These are phyloP conservation scores for Lithophane leautieri DNA, from an alignment of 2,888 invertebrate species.

Conservation along the genomic window DNA sequence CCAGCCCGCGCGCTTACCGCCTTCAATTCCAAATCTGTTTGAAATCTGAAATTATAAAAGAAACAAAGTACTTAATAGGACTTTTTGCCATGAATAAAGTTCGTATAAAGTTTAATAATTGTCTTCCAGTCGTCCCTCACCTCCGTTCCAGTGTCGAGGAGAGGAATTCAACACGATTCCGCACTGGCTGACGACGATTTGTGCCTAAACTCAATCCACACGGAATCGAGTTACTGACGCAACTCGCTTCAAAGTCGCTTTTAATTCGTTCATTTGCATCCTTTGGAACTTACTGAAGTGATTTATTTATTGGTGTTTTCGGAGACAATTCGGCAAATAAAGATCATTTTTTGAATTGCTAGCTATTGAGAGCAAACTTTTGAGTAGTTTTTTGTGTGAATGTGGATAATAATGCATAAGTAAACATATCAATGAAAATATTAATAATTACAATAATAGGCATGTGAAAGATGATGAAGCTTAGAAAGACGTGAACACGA, in stretches of 20 bases:
- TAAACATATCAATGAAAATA: too few relatives aligned
- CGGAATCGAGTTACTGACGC: slow-evolving; percentile 53
- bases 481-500: background rate
- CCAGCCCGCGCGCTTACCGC: background rate
- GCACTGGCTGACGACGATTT: slow-evolving; percentile 66
- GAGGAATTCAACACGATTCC: slow-evolving; percentile 56
- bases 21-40: slow-evolving; percentile 42
- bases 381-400: background rate
- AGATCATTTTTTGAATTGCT: background rate
- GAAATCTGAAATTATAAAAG: slow-evolving; percentile 55
- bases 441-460: background rate
- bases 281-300: slow-evolving; percentile 38
- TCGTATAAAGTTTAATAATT: slow-evolving; percentile 60
- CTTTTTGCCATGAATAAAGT: slow-evolving; percentile 63
- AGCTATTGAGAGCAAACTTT: background rate
- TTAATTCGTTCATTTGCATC: slow-evolving; percentile 48
- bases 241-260: slow-evolving; percentile 61
- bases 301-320: slow-evolving; percentile 36
- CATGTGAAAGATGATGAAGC: background rate
- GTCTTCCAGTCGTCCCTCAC: slow-evolving; percentile 49
- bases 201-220: slow-evolving; percentile 67
- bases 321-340: background rate
- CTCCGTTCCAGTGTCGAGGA: slow-evolving; percentile 37
- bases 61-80: slow-evolving; percentile 58
- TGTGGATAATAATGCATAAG: background rate